phyloP scores from a whole-genome alignment of 2,888 invertebrate species.

The Drosophila histrio region DNA sequence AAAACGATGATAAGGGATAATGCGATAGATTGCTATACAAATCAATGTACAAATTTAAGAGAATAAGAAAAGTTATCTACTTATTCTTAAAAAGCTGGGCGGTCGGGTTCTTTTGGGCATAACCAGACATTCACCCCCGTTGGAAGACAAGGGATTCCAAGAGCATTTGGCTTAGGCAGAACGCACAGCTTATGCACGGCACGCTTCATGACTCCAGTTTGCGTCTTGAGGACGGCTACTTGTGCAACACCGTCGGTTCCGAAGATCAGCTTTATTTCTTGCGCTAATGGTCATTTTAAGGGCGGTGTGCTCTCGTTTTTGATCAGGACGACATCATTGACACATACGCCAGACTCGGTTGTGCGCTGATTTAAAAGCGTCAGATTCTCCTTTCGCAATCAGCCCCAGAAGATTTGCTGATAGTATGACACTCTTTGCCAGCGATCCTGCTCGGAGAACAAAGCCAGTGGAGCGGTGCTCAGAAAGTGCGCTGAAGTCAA shows the following conservation, averaged over 20 bases:
- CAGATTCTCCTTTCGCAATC: background rate
- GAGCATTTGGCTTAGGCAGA: too few species aligned
- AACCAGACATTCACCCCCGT: too few species aligned
- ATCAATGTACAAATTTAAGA: too few species aligned
- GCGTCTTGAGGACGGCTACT: too few species aligned
- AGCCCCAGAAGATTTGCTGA: background rate
- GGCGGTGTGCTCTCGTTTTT: background rate
- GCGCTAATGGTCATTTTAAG: background rate
- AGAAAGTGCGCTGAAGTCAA: background rate
- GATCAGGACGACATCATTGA: background rate
- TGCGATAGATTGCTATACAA: too few species aligned
- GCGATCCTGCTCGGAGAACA: background rate
- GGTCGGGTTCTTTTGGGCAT: background rate
- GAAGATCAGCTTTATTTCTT: background rate
- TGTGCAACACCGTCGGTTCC: too few species aligned
- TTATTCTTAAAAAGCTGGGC: too few species aligned
- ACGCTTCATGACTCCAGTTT: too few species aligned
- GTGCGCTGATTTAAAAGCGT: background rate
- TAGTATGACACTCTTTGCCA: background rate
- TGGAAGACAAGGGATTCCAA: too few species aligned
- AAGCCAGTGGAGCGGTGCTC: background rate
- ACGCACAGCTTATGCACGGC: too few species aligned
- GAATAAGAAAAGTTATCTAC: too few species aligned
- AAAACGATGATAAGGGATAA: too few species aligned
- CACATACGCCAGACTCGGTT: background rate